Evolutionary conservation across 2,797 vertebrate genomes (phyloP).

Genomic region (Taeniopygia guttata): DNA sequence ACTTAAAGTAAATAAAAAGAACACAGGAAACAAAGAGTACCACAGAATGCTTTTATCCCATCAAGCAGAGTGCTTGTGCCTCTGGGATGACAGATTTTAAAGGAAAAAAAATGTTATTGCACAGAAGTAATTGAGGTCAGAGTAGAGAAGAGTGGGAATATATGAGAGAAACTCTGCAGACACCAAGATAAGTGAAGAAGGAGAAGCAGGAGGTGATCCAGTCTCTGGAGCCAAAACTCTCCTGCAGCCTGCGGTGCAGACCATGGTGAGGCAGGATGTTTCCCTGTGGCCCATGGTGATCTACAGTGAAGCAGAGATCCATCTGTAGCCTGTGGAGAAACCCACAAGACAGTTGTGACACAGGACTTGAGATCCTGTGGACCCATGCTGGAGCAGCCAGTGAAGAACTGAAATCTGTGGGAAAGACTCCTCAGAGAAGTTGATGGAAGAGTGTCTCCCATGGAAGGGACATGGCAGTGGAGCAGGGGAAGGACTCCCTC

Average conservation of each 20-base stretch:
- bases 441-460: accelerated
- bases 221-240: background rate
- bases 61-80: background rate
- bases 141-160: background rate
- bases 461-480: accelerated
- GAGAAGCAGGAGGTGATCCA: background rate
- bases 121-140: background rate
- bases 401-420: background rate
- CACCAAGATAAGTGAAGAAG: background rate
- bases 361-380: no score
- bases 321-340: background rate
- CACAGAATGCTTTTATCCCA: background rate
- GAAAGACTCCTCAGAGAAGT: background rate
- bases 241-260: background rate
- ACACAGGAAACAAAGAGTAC: background rate
- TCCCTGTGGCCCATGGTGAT: background rate
- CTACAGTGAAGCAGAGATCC: background rate
- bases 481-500: background rate
- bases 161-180: background rate
- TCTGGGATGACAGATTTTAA: background rate
- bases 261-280: background rate
- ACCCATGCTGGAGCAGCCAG: background rate
- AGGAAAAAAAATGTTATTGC: background rate
- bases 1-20: background rate
- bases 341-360: background rate